A percentile compares a stretch with the other conserved stretches of the same genome.
phyloP scores from a whole-genome alignment of 2,888 invertebrate species.

The Drosophila helvetica region DNA sequence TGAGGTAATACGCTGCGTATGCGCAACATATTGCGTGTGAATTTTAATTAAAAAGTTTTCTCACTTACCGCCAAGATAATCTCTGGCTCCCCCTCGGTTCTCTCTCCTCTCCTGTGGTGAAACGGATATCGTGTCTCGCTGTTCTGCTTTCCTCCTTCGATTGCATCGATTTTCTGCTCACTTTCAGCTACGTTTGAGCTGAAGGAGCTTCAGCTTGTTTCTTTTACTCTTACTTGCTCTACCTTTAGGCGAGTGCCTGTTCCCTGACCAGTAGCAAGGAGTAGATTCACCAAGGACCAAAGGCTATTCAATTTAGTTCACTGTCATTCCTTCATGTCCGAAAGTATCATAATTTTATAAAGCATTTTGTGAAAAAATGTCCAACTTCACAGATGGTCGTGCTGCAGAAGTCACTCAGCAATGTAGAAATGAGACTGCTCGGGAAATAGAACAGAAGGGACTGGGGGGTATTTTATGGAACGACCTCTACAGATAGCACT shows the following conservation, averaged over 20 bases:
- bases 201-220: slow-evolving; percentile 43
- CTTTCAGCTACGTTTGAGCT: slow-evolving; percentile 36
- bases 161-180: slow-evolving; percentile 73
- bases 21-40: slow-evolving; percentile 79
- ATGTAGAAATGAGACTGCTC: too few species aligned
- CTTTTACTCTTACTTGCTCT: slow-evolving; percentile 12
- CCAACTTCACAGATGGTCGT: background rate
- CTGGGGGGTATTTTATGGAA: too few species aligned
- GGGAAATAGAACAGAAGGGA: too few species aligned
- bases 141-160: slow-evolving; percentile 45
- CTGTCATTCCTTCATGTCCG: too few species aligned
- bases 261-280: background rate
- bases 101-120: slow-evolving; percentile 17
- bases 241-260: slow-evolving; percentile 27
- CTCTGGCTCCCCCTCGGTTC: slow-evolving; percentile 21
- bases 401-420: too few species aligned
- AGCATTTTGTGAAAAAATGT: too few species aligned
- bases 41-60: slow-evolving; percentile 79
- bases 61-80: slow-evolving; percentile 73
- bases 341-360: too few species aligned
- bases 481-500: background rate
- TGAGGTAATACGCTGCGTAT: slow-evolving; percentile 64
- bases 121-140: slow-evolving; percentile 53
- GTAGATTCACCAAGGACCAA: background rate
- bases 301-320: slow-evolving; percentile 5